These are phyloP conservation scores for Papilio protenor DNA, from an alignment of 2,888 invertebrate species.

Conservation along the genomic window DNA sequence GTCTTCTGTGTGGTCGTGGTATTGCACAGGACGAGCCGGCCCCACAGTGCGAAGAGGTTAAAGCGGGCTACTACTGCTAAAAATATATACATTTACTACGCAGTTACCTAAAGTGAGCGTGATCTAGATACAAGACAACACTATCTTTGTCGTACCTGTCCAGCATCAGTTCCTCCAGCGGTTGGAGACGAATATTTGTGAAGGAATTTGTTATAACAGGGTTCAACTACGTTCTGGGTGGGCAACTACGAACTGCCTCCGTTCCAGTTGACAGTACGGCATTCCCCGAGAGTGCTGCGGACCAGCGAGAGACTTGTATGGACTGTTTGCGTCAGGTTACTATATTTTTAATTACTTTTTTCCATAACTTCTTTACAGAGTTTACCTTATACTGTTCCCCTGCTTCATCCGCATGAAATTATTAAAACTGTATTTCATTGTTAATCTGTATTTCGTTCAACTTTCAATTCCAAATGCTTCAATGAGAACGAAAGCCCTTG, in stretches of 20 bases:
- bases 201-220: constrained; percentile 50
- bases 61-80: too few species aligned
- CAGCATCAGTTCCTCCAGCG: neutral
- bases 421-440: too few species aligned
- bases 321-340: constrained; percentile 85
- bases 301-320: constrained; percentile 75
- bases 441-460: too few species aligned
- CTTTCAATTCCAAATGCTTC: too few species aligned
- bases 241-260: constrained; percentile 85
- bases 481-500: too few species aligned
- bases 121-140: neutral
- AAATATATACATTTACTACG: neutral
- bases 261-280: constrained; percentile 84
- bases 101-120: neutral
- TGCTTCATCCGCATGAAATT: too few species aligned
- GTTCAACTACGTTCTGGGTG: constrained; percentile 75
- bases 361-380: neutral
- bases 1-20: too few species aligned
- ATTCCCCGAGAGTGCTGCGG: constrained; percentile 68
- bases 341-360: constrained; percentile 35
- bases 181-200: neutral
- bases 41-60: too few species aligned
- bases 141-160: neutral
- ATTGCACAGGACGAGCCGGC: too few species aligned
- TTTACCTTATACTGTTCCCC: too few species aligned